Conservation (phyloP, 2,797 vertebrate genomes). For the Ctenopoma multispine region DNA sequence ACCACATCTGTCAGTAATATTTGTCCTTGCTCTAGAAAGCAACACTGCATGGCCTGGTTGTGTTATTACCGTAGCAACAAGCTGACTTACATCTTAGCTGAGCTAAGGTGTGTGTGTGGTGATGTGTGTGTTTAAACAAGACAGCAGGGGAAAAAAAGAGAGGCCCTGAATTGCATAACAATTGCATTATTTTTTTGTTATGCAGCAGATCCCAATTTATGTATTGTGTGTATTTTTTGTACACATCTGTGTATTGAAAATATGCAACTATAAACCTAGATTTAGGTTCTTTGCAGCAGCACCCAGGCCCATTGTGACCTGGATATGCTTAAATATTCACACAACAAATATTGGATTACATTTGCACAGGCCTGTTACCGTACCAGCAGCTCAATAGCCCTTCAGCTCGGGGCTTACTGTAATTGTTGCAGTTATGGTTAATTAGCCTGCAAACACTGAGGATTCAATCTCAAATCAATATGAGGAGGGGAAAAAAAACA, state of each 20-base stretch:
- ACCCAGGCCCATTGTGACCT: conserved; percentile 21
- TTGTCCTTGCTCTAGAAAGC: conserved; percentile 57
- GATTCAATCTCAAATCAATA: conserved; percentile 71
- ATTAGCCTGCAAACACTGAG: conserved; percentile 64
- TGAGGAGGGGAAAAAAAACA: neutral
- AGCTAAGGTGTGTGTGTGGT: conserved; percentile 15
- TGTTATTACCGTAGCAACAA: conserved; percentile 69
- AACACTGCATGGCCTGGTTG: conserved; percentile 50
- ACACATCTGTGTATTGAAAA: neutral
- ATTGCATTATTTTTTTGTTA: neutral
- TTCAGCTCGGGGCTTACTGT: conserved; percentile 58
- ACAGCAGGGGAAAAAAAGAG: conserved; percentile 11
- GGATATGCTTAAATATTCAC: conserved; percentile 36
- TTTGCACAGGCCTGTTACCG: conserved; percentile 44
- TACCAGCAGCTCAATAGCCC: conserved; percentile 55
- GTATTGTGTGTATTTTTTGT: neutral
- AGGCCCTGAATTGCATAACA: neutral
- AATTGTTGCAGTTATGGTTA: conserved; percentile 73
- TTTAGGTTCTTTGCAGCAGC: conserved; percentile 20
- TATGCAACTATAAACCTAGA: conserved; percentile 35
- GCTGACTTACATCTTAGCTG: conserved; percentile 37
- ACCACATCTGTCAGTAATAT: conserved; percentile 31
- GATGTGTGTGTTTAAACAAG: neutral
- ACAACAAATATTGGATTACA: conserved; percentile 62
- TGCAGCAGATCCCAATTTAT: conserved; percentile 10